These are phyloP conservation scores for Thamnaconus septentrionalis DNA, from an alignment of 2,113 vertebrate species.

Conservation along the genomic window DNA sequence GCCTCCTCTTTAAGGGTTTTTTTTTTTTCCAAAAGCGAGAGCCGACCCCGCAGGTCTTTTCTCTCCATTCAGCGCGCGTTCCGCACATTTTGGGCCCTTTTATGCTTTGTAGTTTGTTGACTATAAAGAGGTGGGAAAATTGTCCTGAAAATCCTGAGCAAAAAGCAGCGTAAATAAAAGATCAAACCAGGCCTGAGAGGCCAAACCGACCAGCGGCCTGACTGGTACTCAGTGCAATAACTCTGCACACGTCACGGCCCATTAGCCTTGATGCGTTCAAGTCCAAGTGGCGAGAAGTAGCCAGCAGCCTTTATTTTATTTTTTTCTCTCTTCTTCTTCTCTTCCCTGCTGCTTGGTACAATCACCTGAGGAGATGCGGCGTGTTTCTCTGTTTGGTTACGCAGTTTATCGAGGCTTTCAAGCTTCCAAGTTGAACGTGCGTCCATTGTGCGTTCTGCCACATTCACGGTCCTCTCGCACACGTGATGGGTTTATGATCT, in stretches of 20 bases:
- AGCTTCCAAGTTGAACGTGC: background rate
- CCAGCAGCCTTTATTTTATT: constrained; percentile 50
- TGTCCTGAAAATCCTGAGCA: constrained; percentile 73
- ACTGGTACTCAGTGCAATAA: constrained; percentile 67
- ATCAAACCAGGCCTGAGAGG: constrained; percentile 72
- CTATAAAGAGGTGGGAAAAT: constrained; percentile 67
- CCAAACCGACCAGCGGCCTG: constrained; percentile 65
- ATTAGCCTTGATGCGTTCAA: constrained; percentile 64
- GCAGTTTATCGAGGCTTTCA: constrained; percentile 41
- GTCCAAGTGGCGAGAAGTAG: constrained; percentile 44
- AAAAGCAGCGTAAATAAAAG: constrained; percentile 78
- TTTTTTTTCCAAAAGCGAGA: constrained; percentile 54
- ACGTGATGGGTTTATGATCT: too few species aligned
- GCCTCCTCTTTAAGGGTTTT: background rate
- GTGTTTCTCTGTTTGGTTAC: constrained; percentile 30
- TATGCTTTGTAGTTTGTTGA: constrained; percentile 72
- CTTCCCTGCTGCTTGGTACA: constrained; percentile 44
- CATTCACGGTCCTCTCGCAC: too few species aligned
- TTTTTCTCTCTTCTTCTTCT: background rate
- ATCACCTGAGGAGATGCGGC: constrained; percentile 55
- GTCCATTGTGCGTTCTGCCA: too few species aligned
- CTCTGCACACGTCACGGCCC: constrained; percentile 60
- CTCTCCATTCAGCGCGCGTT: constrained; percentile 44
- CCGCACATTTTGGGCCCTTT: constrained; percentile 43
- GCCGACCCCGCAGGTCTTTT: constrained; percentile 52